Evolutionary conservation across 1,140 invertebrate species (phyloP), one percentile per base, ranked within the genome.

Genomic region (Halictus rubicundus): DNA sequence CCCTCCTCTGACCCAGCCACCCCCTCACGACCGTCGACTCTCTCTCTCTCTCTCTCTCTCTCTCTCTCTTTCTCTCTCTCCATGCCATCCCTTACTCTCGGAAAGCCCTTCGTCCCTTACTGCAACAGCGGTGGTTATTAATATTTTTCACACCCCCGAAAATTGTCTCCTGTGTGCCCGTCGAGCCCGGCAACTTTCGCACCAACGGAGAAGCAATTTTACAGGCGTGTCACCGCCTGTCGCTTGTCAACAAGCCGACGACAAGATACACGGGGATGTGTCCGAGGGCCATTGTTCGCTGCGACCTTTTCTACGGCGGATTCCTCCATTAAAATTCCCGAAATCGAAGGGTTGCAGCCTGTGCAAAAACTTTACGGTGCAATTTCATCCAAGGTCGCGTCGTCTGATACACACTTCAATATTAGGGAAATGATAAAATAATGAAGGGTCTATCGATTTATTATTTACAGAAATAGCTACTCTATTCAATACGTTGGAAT

Each of bases 81-180:
- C 70, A 76, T 85, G 77, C 79, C 84, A 82, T 89, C 89, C 86
- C 85, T 88, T 87, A 84, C 78, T 81, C 70, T 81, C 70, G 80
- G 73, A 83, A 32, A 81, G 80, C 80, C 80, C 83, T 86, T 81
- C 83, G 52, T 88, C 86, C 86, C 82, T 87, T 86, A 84, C 82
- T 66, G 71, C 76, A 84, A 78, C 72, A 77, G 66, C 74, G 72
- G 86, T 80, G 32, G 84, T 92, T 93, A 93, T 92, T 93, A 92
- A 93, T 92, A 92, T 92, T 92, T 92, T 91, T 93, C 88, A 89
- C 90, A 87, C 87, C 88, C 88, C 57, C 74, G 80, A 90, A 88
- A 92, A 91, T 92, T 92, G 91, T 93, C 91, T 91, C 91, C 87
- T 88, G 61, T 85, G 82, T 72, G 81, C 81, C 37, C 72, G 76